These are phyloP conservation scores for Pseudobourletiella spinata DNA, from an alignment of 1,140 invertebrate species.

Conservation along the genomic window DNA sequence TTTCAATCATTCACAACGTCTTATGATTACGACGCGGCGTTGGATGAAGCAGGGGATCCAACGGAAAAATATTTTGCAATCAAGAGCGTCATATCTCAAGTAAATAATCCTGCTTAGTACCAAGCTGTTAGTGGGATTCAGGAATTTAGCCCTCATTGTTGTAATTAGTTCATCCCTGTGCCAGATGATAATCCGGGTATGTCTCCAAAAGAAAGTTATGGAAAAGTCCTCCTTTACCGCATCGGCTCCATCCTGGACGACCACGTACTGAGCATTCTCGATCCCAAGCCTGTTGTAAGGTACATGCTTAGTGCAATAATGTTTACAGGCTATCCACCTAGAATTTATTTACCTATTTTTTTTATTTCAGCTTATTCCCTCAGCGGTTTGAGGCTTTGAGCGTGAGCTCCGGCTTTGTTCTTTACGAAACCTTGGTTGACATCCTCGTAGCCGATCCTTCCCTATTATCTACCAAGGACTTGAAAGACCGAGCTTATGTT, in stretches of 20 bases:
- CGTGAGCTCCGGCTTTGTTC: slow-evolving; percentile 54
- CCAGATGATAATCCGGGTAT: slow-evolving; percentile 19
- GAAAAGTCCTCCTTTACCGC: slow-evolving; percentile 38
- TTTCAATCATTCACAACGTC: slow-evolving; percentile 59
- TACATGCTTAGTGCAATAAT: slow-evolving; percentile 1
- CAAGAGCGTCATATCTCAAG: slow-evolving; percentile 52
- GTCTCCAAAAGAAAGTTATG: slow-evolving; percentile 27
- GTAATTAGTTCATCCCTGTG: slow-evolving; percentile 15
- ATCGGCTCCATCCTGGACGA: slow-evolving; percentile 33
- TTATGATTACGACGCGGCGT: slow-evolving; percentile 77
- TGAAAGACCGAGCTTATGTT: slow-evolving; percentile 63
- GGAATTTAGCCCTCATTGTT: no score
- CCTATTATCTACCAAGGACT: slow-evolving; percentile 44
- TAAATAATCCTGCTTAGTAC: no score
- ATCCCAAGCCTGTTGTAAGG: not conserved
- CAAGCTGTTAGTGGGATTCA: no score
- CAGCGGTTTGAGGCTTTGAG: slow-evolving; percentile 53
- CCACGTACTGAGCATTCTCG: slow-evolving; percentile 8
- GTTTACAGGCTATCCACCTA: not conserved
- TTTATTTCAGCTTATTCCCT: slow-evolving; percentile 40
- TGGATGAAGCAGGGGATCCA: slow-evolving; percentile 69
- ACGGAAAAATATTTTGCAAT: slow-evolving; percentile 71
- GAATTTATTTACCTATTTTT: not conserved
- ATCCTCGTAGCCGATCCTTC: slow-evolving; percentile 45
- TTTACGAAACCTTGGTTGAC: slow-evolving; percentile 57